phyloP scores from a whole-genome alignment of 1,140 invertebrate genomes.

The Centruroides sculpturatus region DNA sequence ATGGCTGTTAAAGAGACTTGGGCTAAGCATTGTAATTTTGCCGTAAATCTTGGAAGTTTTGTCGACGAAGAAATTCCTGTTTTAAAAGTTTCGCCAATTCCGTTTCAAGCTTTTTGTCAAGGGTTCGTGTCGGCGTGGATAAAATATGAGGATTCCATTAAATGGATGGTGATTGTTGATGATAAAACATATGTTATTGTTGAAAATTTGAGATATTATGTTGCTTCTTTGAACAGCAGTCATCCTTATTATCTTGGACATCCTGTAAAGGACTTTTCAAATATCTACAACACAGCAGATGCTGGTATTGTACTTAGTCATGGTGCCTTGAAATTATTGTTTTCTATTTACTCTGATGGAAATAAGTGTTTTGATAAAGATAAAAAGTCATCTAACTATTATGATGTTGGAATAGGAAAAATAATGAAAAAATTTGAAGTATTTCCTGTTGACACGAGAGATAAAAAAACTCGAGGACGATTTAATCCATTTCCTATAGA shows the following conservation, averaged over 20 bases:
- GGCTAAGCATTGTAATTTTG: constrained; percentile 21
- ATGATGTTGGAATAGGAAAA: constrained; percentile 16
- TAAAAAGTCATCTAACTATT: constrained; percentile 6
- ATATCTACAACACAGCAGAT: constrained; percentile 18
- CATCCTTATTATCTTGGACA: constrained; percentile 19
- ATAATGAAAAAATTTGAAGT: constrained; percentile 11
- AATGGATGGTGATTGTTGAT: constrained; percentile 32
- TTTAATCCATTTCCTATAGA: constrained; percentile 20
- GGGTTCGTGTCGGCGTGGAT: constrained; percentile 13
- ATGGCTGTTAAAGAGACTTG: constrained; percentile 20
- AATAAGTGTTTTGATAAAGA: constrained; percentile 3
- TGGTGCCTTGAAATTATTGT: constrained; percentile 4
- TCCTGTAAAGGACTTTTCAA: constrained; percentile 16
- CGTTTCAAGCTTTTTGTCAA: constrained; percentile 17
- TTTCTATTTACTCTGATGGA: constrained; percentile 3
- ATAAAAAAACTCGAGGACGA: constrained; percentile 11
- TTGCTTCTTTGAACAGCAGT: constrained; percentile 16
- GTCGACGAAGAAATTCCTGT: constrained; percentile 20
- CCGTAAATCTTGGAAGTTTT: constrained; percentile 18
- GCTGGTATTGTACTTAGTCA: constrained; percentile 19
- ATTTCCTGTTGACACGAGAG: constrained; percentile 18
- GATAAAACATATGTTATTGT: constrained; percentile 31
- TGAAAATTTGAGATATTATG: constrained; percentile 26
- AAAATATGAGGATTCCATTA: constrained; percentile 22
- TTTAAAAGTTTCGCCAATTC: constrained; percentile 10